Percentiles rank a stretch among this genome's conserved stretches.
phyloP scores from a whole-genome alignment of 2,888 invertebrate genomes.

The Cartodere bifasciata region DNA sequence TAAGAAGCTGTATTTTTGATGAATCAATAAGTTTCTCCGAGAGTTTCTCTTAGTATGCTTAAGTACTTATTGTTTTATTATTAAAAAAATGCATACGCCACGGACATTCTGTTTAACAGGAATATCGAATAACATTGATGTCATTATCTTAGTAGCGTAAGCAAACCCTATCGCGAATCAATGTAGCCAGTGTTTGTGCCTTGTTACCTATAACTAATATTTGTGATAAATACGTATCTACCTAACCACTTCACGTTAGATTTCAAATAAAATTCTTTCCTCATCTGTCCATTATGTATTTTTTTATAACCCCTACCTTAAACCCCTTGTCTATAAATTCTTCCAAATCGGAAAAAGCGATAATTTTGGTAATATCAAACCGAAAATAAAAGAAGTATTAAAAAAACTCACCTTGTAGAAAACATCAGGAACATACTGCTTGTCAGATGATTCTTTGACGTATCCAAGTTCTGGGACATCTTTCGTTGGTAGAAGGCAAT shows the following conservation, averaged over 20 bases:
- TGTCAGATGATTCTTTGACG: conserved; percentile 80
- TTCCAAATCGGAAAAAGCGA: conserved; percentile 1
- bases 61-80: too few species aligned
- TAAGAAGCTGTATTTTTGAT: too few species aligned
- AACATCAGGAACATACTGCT: conserved; percentile 97
- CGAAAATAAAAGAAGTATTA: not conserved
- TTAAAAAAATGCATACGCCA: too few species aligned
- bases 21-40: too few species aligned
- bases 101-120: too few species aligned
- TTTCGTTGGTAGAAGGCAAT: conserved; percentile 87
- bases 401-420: conserved; percentile 76
- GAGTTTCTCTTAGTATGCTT: too few species aligned
- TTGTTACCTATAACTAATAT: conserved; percentile 34
- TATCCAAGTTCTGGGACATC: conserved; percentile 96
- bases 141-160: too few species aligned
- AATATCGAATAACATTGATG: too few species aligned
- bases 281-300: conserved; percentile 21
- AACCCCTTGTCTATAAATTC: not conserved
- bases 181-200: conserved; percentile 35
- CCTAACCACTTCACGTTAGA: conserved; percentile 33
- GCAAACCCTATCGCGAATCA: conserved; percentile 26
- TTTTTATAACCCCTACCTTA: not conserved
- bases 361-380: not conserved
- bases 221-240: conserved; percentile 35
- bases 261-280: conserved; percentile 32